phyloP scores from a whole-genome alignment of 2,797 vertebrate genomes.

The Typhlichthys subterraneus region DNA sequence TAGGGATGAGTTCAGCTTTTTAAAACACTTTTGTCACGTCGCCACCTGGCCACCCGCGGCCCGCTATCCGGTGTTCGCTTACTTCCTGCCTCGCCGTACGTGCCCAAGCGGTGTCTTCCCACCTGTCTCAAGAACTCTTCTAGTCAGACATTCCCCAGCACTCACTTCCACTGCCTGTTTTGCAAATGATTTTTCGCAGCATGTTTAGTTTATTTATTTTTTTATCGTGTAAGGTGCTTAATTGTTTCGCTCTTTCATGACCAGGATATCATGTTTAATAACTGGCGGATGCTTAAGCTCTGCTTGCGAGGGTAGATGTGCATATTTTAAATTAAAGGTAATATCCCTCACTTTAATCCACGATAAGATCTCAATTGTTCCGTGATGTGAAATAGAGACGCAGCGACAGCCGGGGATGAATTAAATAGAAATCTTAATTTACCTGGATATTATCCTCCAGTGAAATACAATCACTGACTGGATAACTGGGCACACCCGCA shows the following conservation, averaged over 20 bases:
- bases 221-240: constrained; percentile 50
- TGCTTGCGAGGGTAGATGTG: constrained; percentile 62
- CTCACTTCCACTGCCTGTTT: constrained; percentile 51
- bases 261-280: constrained; percentile 43
- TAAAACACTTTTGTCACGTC: constrained; percentile 73
- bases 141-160: constrained; percentile 47
- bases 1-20: constrained; percentile 75
- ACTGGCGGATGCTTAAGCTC: constrained; percentile 52
- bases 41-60: constrained; percentile 63
- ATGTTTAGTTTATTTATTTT: constrained; percentile 43
- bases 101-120: constrained; percentile 54
- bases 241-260: constrained; percentile 52
- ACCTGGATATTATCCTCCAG: constrained; percentile 77
- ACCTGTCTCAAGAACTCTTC: constrained; percentile 69
- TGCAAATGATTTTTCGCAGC: constrained; percentile 62
- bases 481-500: constrained; percentile 62
- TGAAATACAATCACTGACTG: constrained; percentile 73
- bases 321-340: constrained; percentile 77
- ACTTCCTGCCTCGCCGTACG: constrained; percentile 66
- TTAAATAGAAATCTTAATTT: constrained; percentile 79
- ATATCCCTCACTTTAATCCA: constrained; percentile 77
- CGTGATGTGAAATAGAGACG: constrained; percentile 77
- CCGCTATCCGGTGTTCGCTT: constrained; percentile 54
- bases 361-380: constrained; percentile 79
- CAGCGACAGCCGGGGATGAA: constrained; percentile 66